These are phyloP conservation scores for Scaptodrosophila lebanonensis DNA, from an alignment of 1,140 invertebrate genomes.

Conservation along the genomic window DNA sequence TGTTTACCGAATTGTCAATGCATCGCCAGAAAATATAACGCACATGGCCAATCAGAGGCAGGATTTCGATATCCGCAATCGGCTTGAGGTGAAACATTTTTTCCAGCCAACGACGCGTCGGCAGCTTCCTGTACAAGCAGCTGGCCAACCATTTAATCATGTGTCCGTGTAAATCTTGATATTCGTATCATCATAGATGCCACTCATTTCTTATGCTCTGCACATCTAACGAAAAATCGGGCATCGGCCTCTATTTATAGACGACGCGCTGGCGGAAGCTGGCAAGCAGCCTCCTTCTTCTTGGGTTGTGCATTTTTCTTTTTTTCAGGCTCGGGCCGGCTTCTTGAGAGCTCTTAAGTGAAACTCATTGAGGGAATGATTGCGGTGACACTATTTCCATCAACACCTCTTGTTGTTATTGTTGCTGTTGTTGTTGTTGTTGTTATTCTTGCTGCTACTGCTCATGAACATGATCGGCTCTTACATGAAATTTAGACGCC, in stretches of 20 bases:
- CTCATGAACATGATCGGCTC: no score
- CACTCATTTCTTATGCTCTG: no score
- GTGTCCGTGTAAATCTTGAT: neutral
- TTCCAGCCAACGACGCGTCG: no score
- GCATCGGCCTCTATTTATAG: neutral
- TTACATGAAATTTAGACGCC: neutral
- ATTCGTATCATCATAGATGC: conserved; percentile 14
- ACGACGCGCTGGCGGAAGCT: conserved; percentile 4
- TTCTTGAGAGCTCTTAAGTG: neutral
- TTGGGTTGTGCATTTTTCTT: no score
- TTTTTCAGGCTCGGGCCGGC: neutral
- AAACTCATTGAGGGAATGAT: neutral
- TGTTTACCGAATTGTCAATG: conserved; percentile 45
- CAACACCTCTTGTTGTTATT: neutral
- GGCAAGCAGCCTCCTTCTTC: no score
- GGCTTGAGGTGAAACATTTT: no score
- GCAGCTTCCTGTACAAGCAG: conserved; percentile 51
- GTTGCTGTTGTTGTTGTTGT: no score
- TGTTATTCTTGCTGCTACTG: no score
- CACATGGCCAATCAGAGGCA: no score
- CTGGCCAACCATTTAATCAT: conserved; percentile 58
- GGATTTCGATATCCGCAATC: no score
- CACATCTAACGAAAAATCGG: neutral
- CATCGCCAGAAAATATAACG: conserved; percentile 56
- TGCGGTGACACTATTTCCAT: conserved; percentile 14